A percentile compares a stretch with the other conserved stretches of the same genome.
phyloP scores from a whole-genome alignment of 2,888 invertebrate genomes.

The Morpho deidamia region DNA sequence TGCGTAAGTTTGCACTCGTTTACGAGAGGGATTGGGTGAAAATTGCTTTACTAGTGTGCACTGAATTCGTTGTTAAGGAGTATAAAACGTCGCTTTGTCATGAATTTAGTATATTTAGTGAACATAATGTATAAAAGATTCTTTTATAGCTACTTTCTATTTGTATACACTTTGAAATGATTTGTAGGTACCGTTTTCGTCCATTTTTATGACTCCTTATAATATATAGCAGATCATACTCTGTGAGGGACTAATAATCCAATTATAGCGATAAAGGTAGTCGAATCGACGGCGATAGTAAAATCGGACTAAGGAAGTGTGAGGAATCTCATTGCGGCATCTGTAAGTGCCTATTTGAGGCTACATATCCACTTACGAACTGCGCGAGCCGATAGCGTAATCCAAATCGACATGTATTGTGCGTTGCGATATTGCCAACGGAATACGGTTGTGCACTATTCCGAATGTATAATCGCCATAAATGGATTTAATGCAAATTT shows the following conservation, averaged over 20 bases:
- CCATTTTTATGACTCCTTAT: constrained; percentile 39
- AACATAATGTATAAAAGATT: not conserved
- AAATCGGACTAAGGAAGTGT: constrained; percentile 60
- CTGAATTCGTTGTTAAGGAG: constrained; percentile 62
- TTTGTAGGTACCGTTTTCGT: constrained; percentile 3
- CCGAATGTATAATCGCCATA: constrained; percentile 57
- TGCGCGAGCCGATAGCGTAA: constrained; percentile 63
- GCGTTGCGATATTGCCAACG: constrained; percentile 48
- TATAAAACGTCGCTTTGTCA: constrained; percentile 2
- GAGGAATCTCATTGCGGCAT: constrained; percentile 62
- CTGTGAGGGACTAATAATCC: constrained; percentile 53
- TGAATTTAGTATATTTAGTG: not conserved
- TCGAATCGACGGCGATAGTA: constrained; percentile 56
- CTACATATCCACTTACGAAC: constrained; percentile 50
- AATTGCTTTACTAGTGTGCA: constrained; percentile 72
- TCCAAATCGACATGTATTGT: constrained; percentile 67
- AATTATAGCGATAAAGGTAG: constrained; percentile 58
- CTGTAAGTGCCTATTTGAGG: constrained; percentile 68
- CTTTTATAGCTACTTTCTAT: not conserved
- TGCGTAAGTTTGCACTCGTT: constrained; percentile 74
- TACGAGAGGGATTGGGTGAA: constrained; percentile 72
- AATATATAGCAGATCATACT: constrained; percentile 42
- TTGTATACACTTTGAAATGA: not conserved
- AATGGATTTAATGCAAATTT: constrained; percentile 70
- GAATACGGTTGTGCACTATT: constrained; percentile 47